Conservation (phyloP, 2,797 vertebrate genomes). For the Babyrousa celebensis region DNA sequence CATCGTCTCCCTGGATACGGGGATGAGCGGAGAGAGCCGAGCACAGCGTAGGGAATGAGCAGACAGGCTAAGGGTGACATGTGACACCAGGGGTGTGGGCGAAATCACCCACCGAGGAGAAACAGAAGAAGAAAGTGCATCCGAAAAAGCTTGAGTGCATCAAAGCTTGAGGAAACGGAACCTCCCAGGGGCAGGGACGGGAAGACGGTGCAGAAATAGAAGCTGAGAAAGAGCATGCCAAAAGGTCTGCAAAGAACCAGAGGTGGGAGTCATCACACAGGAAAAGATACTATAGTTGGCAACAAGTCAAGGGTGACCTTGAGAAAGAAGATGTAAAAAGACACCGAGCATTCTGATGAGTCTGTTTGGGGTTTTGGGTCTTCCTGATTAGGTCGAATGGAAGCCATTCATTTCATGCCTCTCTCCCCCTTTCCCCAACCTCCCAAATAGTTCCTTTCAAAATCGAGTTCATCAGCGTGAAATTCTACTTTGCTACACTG, state of each 20-base stretch:
- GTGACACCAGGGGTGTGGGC: fast-evolving
- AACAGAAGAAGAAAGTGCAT: background rate
- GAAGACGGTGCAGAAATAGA: background rate
- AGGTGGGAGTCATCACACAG: background rate
- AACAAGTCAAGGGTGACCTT: background rate
- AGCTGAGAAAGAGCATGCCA: background rate
- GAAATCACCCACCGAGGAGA: background rate
- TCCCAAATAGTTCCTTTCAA: background rate
- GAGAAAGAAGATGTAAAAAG: background rate
- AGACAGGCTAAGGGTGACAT: fast-evolving
- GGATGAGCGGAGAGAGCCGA: background rate
- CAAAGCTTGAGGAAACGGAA: background rate
- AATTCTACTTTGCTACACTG: fast-evolving
- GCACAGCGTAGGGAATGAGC: background rate
- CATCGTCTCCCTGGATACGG: no score
- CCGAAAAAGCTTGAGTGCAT: no score
- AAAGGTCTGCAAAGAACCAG: background rate
- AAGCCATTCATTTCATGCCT: no score
- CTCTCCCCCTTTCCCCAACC: background rate
- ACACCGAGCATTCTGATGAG: background rate
- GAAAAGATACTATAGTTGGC: background rate
- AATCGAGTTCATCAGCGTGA: background rate
- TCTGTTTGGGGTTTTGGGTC: background rate
- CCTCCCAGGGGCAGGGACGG: background rate
- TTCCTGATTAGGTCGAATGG: background rate